These are phyloP conservation scores for Galago senegalensis DNA, from an alignment of 2,797 vertebrate species.

Conservation along the genomic window DNA sequence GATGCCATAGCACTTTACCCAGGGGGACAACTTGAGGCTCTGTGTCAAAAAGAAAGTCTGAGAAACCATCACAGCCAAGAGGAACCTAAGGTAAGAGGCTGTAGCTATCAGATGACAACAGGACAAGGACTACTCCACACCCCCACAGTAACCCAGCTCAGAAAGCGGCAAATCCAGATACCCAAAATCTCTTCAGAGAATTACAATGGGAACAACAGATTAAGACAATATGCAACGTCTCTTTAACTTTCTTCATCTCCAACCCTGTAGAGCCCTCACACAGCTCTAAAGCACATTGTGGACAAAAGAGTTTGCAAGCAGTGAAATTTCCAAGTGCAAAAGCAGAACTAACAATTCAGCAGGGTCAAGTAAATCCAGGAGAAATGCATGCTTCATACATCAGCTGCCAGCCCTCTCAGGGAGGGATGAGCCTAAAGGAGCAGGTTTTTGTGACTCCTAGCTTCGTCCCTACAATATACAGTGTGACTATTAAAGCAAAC, in stretches of 20 bases:
- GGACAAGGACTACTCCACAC: slow-evolving; percentile 12
- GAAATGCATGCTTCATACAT: neutral
- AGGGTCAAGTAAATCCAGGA: slow-evolving; percentile 2
- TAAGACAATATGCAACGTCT: slow-evolving; percentile 34
- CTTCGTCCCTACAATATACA: neutral
- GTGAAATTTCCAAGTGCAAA: slow-evolving; percentile 44
- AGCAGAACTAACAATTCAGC: slow-evolving; percentile 41
- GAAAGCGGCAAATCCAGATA: slow-evolving; percentile 42
- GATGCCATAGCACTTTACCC: too few species aligned
- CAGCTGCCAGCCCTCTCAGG: neutral
- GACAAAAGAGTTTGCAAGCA: slow-evolving; percentile 34
- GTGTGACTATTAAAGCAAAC: slow-evolving; percentile 26
- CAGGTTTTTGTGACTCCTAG: neutral
- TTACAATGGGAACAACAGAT: slow-evolving; percentile 50
- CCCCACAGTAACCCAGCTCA: neutral
- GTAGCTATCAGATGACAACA: slow-evolving; percentile 42
- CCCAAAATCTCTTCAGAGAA: slow-evolving; percentile 1
- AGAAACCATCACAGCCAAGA: slow-evolving; percentile 46
- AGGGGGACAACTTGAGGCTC: too few species aligned
- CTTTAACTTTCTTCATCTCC: slow-evolving; percentile 63
- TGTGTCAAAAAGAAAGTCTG: neutral
- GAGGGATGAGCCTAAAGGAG: neutral
- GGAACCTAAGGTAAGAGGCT: slow-evolving; percentile 34
- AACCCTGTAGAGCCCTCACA: neutral
- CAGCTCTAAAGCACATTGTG: neutral